Evolutionary conservation across 2,888 invertebrate genomes (phyloP), one percentile per base, ranked within the genome.

Genomic region (Lasioglossum pauxillum): DNA sequence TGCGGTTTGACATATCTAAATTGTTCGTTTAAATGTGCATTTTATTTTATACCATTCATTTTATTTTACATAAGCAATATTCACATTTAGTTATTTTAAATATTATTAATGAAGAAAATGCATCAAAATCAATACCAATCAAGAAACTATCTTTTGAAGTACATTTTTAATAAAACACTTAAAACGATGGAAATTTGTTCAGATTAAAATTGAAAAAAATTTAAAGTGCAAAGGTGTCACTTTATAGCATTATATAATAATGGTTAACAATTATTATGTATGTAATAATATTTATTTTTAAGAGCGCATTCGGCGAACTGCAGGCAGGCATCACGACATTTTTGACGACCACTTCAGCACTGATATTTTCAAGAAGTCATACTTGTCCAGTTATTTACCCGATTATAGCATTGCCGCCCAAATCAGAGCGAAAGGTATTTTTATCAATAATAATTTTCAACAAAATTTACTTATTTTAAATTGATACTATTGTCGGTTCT

Each of bases 351-450:
- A 87, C 31, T 80, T 81, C 67, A 85, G 78, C 60, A 96, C 78
- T 12, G 88, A 89, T 53, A 23, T 81, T 0, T 60, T 79, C 23
- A 90, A 83, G 77, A 88, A 96, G 87, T 98, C 98, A 1, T 97
- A 97, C 92, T 97, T 98, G 91, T 96, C 97, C 0, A 96, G 96
- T 84, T 96, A 97, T 0, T 95, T 98, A 41, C 96, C 96, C 0
- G 98, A 98, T 93, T 97, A 97, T 60, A 97, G 98, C 0, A 97
- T 98, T 85, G 98, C 98, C 5, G 96, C 98, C 35, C 98, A 98
- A 94, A 98, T 98, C 0, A 97, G 98, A 95, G 97, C 98, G 57
- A 97, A 97, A 94, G 97, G 97, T 92, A 96, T 44, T 14, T 2
- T 41, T n/a, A 41, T 69, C 8, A 1, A 69, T 38, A 41, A 41